Conservation (phyloP, 2,888 invertebrate genomes). For the Subacronicta megacephala region DNA sequence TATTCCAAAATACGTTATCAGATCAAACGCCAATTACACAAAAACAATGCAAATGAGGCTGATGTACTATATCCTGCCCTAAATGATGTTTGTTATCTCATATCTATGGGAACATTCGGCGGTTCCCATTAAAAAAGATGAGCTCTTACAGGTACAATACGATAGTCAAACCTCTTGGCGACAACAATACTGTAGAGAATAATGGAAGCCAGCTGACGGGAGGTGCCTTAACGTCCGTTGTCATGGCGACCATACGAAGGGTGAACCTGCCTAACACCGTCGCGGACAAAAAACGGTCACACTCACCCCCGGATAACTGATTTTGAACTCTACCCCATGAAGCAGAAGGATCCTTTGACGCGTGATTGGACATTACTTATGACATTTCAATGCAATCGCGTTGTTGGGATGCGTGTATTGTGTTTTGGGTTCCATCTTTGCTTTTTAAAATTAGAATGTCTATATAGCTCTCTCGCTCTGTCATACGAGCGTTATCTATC, state of each 20-base stretch:
- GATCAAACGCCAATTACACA: conserved; percentile 63
- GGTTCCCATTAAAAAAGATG: conserved; percentile 73
- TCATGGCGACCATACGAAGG: conserved; percentile 85
- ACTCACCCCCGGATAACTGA: conserved; percentile 70
- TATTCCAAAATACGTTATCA: conserved; percentile 60
- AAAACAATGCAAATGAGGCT: conserved; percentile 73
- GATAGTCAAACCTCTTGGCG: conserved; percentile 74
- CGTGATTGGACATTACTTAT: conserved; percentile 73
- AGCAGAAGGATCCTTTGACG: conserved; percentile 76
- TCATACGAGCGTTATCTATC: conserved; percentile 56
- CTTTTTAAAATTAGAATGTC: conserved; percentile 88
- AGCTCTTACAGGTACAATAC: conserved; percentile 77
- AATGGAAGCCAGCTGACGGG: conserved; percentile 89
- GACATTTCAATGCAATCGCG: conserved; percentile 72
- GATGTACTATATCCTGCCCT: conserved; percentile 68
- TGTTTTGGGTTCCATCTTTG: conserved; percentile 89
- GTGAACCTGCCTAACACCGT: conserved; percentile 86
- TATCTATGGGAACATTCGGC: conserved; percentile 70
- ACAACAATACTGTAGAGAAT: conserved; percentile 81
- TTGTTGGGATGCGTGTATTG: conserved; percentile 85
- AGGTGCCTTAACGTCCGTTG: conserved; percentile 85
- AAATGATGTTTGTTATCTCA: conserved; percentile 69
- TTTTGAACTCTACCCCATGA: conserved; percentile 78
- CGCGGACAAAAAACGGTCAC: conserved; percentile 75
- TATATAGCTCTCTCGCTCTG: conserved; percentile 76